Evolutionary conservation across 2,888 invertebrate genomes (phyloP).

Genomic region (Ennomos fuscantarius): DNA sequence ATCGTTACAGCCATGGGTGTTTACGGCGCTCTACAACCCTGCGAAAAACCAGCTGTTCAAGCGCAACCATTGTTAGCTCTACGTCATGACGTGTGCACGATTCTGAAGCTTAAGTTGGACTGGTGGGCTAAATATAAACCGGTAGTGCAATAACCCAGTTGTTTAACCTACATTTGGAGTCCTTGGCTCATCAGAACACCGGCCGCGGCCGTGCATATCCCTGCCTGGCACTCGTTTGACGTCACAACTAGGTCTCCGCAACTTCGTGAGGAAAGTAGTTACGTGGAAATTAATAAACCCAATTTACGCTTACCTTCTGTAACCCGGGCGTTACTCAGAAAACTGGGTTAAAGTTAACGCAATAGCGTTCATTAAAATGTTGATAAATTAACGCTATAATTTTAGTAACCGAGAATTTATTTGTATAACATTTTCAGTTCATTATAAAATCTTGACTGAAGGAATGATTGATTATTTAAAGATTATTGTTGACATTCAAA

Average conservation of each 20-base stretch:
- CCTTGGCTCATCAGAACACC: slow-evolving; percentile 69
- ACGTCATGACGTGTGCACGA: slow-evolving; percentile 56
- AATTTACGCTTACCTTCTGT: slow-evolving; percentile 71
- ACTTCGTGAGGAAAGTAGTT: slow-evolving; percentile 63
- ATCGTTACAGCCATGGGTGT: slow-evolving; percentile 79
- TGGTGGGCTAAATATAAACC: slow-evolving; percentile 66
- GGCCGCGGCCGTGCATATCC: slow-evolving; percentile 65
- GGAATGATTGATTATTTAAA: too few relatives aligned
- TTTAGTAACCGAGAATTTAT: slow-evolving; percentile 54
- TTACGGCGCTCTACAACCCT: slow-evolving; percentile 54
- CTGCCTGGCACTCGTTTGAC: slow-evolving; percentile 81
- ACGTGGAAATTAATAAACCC: slow-evolving; percentile 76
- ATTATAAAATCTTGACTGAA: neutral
- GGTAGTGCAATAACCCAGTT: slow-evolving; percentile 84
- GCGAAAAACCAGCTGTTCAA: slow-evolving; percentile 53
- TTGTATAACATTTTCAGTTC: slow-evolving; percentile 37
- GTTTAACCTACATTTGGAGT: slow-evolving; percentile 79
- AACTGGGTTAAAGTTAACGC: slow-evolving; percentile 66
- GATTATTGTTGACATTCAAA: too few relatives aligned
- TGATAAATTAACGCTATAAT: slow-evolving; percentile 29
- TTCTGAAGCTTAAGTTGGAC: slow-evolving; percentile 59
- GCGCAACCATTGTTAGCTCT: slow-evolving; percentile 50
- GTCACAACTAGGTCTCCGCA: slow-evolving; percentile 68
- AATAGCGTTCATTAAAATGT: slow-evolving; percentile 47
- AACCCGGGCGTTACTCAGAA: slow-evolving; percentile 60